These are phyloP conservation scores for Chrysolina oricalcia DNA, from an alignment of 2,888 invertebrate genomes.

Conservation along the genomic window DNA sequence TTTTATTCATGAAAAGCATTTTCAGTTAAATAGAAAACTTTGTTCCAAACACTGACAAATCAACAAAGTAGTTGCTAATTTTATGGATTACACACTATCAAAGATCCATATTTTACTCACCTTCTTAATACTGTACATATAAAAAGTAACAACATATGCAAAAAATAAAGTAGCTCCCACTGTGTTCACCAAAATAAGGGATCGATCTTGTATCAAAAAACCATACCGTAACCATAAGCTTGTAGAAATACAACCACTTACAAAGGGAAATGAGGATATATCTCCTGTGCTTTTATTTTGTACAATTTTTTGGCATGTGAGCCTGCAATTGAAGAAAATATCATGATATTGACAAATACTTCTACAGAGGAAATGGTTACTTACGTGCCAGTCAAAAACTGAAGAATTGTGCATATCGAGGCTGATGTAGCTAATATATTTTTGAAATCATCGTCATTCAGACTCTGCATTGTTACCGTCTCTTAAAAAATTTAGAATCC, in stretches of 20 bases:
- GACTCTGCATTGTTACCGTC: constrained; percentile 52
- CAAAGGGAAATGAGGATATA: constrained; percentile 84
- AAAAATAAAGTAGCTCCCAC: constrained; percentile 83
- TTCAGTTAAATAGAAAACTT: no score
- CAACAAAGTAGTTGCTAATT: no score
- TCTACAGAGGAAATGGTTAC: constrained; percentile 65
- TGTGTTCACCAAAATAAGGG: constrained; percentile 83
- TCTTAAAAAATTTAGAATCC: background rate
- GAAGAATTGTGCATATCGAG: constrained; percentile 84
- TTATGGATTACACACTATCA: background rate
- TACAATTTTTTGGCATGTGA: constrained; percentile 85
- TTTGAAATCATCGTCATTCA: constrained; percentile 70
- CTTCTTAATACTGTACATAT: constrained; percentile 83
- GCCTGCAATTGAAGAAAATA: constrained; percentile 72
- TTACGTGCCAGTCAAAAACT: constrained; percentile 91
- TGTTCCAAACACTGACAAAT: no score
- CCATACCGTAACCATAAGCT: constrained; percentile 89
- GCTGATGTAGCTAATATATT: constrained; percentile 76
- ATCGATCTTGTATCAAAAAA: constrained; percentile 80
- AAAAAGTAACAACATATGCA: constrained; percentile 81
- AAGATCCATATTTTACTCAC: constrained; percentile 62
- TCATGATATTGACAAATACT: background rate
- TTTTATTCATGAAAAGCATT: no score
- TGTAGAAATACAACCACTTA: constrained; percentile 85
- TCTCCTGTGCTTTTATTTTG: constrained; percentile 84